Evolutionary conservation across 2,113 vertebrate species (phyloP).

Genomic region (Chlorodrepanis virens): DNA sequence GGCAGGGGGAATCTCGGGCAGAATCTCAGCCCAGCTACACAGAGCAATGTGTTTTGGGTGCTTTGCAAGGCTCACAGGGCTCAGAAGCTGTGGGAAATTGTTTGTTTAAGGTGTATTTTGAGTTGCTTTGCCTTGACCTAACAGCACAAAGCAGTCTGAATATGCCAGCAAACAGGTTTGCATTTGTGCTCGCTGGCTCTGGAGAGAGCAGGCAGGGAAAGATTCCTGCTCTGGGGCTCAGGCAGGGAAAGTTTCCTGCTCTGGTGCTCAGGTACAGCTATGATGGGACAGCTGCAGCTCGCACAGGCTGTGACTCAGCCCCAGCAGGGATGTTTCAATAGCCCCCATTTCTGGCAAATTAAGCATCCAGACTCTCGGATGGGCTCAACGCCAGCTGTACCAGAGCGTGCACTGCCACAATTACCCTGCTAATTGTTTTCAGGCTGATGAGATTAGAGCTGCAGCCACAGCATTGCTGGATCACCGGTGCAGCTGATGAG

Average conservation of each 20-base stretch:
- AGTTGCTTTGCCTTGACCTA: neutral
- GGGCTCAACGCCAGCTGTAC: neutral
- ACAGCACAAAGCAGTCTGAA: neutral
- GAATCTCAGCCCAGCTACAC: neutral
- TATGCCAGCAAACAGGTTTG: neutral
- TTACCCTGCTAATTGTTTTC: conserved; percentile 14
- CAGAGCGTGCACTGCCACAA: neutral
- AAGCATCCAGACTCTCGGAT: neutral
- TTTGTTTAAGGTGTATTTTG: neutral
- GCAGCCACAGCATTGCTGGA: accelerated
- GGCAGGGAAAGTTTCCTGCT: neutral
- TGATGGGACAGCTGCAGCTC: neutral
- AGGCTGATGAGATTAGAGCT: neutral
- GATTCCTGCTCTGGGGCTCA: neutral
- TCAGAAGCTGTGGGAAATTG: neutral
- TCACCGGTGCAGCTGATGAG: neutral
- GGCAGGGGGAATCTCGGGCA: neutral
- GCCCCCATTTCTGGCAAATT: neutral
- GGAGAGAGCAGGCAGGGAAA: neutral
- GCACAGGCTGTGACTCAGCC: accelerated
- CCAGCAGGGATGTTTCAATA: neutral
- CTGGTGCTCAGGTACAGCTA: neutral
- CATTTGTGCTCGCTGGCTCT: accelerated
- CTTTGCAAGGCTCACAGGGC: accelerated
- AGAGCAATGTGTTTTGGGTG: neutral